Percentiles rank a stretch among this genome's conserved stretches.
Conservation (phyloP, 1,140 invertebrate species). For the Penaeus vannamei region DNA sequence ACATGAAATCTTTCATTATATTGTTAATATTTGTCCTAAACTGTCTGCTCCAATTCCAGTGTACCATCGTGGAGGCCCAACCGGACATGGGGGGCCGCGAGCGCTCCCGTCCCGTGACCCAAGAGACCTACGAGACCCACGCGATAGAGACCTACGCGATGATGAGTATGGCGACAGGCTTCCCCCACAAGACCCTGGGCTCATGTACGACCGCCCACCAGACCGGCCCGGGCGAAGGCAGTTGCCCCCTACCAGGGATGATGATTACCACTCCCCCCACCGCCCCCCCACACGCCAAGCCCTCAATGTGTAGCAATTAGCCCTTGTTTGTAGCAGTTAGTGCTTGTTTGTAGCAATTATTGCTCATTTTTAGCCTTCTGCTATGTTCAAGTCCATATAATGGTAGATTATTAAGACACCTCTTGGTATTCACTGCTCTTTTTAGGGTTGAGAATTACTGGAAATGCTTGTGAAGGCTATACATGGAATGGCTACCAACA, state of each 20-base stretch:
- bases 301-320: conserved; percentile 71
- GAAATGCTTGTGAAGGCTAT: conserved; percentile 40
- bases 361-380: conserved; percentile 60
- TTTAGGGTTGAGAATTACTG: conserved; percentile 35
- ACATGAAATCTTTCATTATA: too few relatives aligned
- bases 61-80: conserved; percentile 67
- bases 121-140: conserved; percentile 59
- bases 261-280: conserved; percentile 74
- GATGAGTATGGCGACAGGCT: conserved; percentile 67
- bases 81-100: conserved; percentile 64
- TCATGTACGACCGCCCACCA: conserved; percentile 55
- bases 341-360: conserved; percentile 64
- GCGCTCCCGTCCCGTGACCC: conserved; percentile 61
- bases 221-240: conserved; percentile 61
- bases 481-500: conserved; percentile 58
- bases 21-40: too few relatives aligned
- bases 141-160: conserved; percentile 66
- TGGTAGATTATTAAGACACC: conserved; percentile 45
- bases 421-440: conserved; percentile 51
- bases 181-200: conserved; percentile 59
- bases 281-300: conserved; percentile 73
- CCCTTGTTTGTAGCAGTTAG: conserved; percentile 62
- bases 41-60: conserved; percentile 44
- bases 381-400: conserved; percentile 44
- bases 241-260: conserved; percentile 67